Evolutionary conservation across 2,888 invertebrate genomes (phyloP).

Genomic region (Kuschelorhynchus macadamiae): DNA sequence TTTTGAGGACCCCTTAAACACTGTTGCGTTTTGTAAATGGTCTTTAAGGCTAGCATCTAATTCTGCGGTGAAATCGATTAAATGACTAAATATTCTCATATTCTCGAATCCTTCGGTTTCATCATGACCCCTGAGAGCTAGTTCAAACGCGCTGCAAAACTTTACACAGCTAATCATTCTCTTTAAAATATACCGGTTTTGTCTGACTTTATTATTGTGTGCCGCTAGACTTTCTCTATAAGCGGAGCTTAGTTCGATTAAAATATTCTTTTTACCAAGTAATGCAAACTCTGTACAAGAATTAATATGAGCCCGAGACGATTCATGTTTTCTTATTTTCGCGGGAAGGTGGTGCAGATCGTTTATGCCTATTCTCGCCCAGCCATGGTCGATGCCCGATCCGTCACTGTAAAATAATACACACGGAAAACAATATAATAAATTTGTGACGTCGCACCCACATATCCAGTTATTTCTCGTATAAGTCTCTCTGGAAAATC

Average conservation of each 20-base stretch:
- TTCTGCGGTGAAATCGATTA: conserved; percentile 18
- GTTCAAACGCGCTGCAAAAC: conserved; percentile 41
- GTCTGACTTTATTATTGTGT: conserved; percentile 35
- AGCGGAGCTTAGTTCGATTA: conserved; percentile 17
- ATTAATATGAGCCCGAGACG: not conserved
- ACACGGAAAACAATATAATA: conserved; percentile 23
- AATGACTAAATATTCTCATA: conserved; percentile 1
- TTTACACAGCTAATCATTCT: conserved; percentile 39
- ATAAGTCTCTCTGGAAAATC: too few relatives aligned
- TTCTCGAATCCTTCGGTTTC: too few relatives aligned
- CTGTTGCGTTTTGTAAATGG: conserved; percentile 34
- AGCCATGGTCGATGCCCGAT: not conserved
- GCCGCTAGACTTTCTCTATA: conserved; percentile 31
- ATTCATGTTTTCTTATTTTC: conserved; percentile 22
- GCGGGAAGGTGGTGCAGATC: conserved; percentile 27
- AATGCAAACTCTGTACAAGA: conserved; percentile 1
- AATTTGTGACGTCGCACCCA: conserved; percentile 21
- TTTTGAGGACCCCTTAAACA: conserved; percentile 22
- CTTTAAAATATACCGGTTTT: conserved; percentile 38
- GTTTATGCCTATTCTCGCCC: conserved; percentile 12
- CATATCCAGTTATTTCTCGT: conserved; percentile 28
- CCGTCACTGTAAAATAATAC: conserved; percentile 6
- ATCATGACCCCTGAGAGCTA: not conserved
- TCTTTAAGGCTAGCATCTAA: conserved; percentile 35
- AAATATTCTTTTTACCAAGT: conserved; percentile 27